Conservation (phyloP, 2,888 invertebrate genomes). For the Actias luna region DNA sequence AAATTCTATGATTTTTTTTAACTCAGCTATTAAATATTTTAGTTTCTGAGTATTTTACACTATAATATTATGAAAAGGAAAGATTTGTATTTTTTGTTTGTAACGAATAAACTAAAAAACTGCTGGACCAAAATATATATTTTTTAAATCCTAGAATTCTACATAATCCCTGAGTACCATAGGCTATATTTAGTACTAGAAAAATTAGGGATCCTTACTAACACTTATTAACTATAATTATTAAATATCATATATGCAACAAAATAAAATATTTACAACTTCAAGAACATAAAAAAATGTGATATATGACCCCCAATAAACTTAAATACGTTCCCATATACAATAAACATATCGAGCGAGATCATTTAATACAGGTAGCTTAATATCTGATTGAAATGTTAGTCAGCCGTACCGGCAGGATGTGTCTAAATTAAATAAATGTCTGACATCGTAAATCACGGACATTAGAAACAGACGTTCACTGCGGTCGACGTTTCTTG, state of each 20-base stretch:
- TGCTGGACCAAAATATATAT: too few species aligned
- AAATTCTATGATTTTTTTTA: neutral
- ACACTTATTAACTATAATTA: too few species aligned
- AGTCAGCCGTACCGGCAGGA: slow-evolving; percentile 25
- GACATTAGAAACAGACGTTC: slow-evolving; percentile 19
- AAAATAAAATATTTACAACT: neutral
- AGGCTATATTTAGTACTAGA: too few species aligned
- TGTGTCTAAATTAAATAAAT: slow-evolving; percentile 29
- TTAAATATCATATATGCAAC: neutral
- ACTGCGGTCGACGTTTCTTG: slow-evolving; percentile 12
- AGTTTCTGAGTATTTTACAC: neutral
- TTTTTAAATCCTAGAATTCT: too few species aligned
- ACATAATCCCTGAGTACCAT: too few species aligned
- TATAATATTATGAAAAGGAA: too few species aligned
- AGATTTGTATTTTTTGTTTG: too few species aligned
- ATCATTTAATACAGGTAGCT: slow-evolving; percentile 28
- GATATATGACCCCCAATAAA: neutral
- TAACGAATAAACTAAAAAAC: too few species aligned
- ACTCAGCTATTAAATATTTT: neutral
- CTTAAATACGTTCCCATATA: neutral
- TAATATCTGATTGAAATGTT: slow-evolving; percentile 32
- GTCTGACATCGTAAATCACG: slow-evolving; percentile 23
- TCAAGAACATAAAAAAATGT: neutral
- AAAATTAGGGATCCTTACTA: too few species aligned
- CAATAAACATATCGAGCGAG: slow-evolving; percentile 16